These are phyloP conservation scores for Silurus aristotelis DNA, from an alignment of 2,797 vertebrate genomes.

Conservation along the genomic window DNA sequence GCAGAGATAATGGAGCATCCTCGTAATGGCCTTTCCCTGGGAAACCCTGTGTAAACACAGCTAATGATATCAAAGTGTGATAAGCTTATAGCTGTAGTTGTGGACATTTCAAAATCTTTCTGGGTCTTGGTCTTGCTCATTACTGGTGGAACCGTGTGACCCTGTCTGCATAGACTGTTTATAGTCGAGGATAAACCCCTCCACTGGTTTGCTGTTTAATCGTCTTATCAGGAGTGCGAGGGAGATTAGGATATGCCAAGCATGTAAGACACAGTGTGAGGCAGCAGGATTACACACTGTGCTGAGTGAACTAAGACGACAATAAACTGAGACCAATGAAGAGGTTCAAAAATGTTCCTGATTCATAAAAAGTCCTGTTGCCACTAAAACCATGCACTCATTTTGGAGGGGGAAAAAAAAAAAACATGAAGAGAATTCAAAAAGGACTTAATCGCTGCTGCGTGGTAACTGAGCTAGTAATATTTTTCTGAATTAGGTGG, in stretches of 20 bases:
- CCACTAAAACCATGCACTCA: not conserved
- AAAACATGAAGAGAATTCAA: not conserved
- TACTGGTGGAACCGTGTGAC: slow-evolving; percentile 45
- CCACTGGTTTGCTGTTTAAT: slow-evolving; percentile 71
- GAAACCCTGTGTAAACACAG: slow-evolving; percentile 68
- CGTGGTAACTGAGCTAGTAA: slow-evolving; percentile 28
- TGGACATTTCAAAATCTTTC: slow-evolving; percentile 27
- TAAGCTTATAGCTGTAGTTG: slow-evolving; percentile 54
- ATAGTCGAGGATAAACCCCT: slow-evolving; percentile 68
- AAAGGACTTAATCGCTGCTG: slow-evolving; percentile 28
- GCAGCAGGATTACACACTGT: slow-evolving; percentile 50
- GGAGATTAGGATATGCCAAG: slow-evolving; percentile 67
- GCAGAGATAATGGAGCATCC: slow-evolving; percentile 63
- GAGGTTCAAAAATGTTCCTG: slow-evolving; percentile 11
- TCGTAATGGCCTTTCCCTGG: slow-evolving; percentile 65
- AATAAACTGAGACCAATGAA: not conserved
- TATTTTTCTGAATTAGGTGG: slow-evolving; percentile 35
- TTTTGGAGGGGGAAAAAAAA: not conserved
- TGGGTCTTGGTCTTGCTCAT: slow-evolving; percentile 22
- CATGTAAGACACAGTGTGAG: slow-evolving; percentile 51
- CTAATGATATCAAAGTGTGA: slow-evolving; percentile 67
- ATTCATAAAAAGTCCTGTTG: slow-evolving; percentile 3
- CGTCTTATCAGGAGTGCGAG: slow-evolving; percentile 63
- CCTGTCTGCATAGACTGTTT: slow-evolving; percentile 59
- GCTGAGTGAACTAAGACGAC: slow-evolving; percentile 38